These are phyloP conservation scores for Myotis davidii DNA, from an alignment of 2,113 vertebrate genomes.

Conservation along the genomic window DNA sequence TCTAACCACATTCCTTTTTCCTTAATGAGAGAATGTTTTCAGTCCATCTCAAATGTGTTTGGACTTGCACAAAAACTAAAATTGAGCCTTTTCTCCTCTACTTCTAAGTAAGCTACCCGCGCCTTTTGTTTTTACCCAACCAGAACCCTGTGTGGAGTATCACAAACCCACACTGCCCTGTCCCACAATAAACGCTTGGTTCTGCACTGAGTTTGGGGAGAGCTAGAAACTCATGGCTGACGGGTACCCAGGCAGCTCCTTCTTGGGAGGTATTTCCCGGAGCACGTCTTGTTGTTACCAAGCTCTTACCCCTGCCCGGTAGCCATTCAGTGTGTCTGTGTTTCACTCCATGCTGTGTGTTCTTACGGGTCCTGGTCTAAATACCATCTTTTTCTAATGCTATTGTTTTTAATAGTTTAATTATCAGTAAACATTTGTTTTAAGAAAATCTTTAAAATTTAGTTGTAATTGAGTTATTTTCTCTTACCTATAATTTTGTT, in stretches of 20 bases:
- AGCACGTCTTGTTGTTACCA: neutral
- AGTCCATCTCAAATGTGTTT: neutral
- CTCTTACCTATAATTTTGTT: conserved; percentile 21
- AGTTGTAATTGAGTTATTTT: neutral
- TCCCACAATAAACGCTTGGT: no score
- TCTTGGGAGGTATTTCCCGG: neutral
- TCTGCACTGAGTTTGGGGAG: neutral
- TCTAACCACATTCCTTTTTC: neutral
- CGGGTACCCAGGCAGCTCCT: neutral
- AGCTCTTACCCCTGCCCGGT: neutral
- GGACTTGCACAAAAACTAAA: neutral
- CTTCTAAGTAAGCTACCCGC: neutral
- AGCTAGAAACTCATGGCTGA: neutral
- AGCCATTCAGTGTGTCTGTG: neutral
- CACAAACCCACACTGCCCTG: neutral
- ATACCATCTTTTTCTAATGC: neutral
- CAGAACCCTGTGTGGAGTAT: neutral
- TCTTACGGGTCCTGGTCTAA: neutral
- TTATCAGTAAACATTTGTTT: neutral
- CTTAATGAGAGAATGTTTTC: neutral
- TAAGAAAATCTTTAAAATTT: conserved; percentile 25
- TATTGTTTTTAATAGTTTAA: conserved; percentile 15
- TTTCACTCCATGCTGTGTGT: neutral
- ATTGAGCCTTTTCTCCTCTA: neutral
- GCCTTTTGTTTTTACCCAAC: neutral